A percentile compares a stretch with the other conserved stretches of the same genome.
These are phyloP conservation scores for Steinernema feltiae DNA, from an alignment of 1,140 invertebrate genomes.

Conservation along the genomic window DNA sequence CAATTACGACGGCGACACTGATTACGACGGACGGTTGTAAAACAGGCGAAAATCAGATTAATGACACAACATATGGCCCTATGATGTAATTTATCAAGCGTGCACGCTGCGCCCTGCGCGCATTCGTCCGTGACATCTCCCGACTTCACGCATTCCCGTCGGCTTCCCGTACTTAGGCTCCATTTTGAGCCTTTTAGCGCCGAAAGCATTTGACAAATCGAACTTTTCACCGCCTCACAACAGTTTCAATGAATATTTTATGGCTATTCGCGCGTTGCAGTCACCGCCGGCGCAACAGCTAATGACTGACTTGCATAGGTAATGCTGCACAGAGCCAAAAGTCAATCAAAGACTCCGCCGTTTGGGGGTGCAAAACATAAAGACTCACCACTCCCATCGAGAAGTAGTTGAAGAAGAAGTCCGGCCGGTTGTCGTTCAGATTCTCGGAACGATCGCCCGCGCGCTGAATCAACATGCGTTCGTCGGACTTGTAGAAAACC, in stretches of 20 bases:
- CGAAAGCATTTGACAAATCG: conserved; percentile 3
- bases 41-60: conserved; percentile 5
- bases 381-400: conserved; percentile 51
- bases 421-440: conserved; percentile 32
- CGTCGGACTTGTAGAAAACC: conserved; percentile 56
- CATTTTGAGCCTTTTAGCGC: not conserved
- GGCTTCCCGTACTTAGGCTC: not conserved
- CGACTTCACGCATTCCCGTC: not conserved
- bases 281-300: not conserved
- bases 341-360: too few species aligned
- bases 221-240: not conserved
- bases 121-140: not conserved
- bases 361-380: not conserved
- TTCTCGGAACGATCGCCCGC: conserved; percentile 18
- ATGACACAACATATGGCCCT: conserved; percentile 6
- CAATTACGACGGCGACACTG: not conserved
- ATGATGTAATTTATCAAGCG: conserved; percentile 12
- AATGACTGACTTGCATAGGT: conserved; percentile 14
- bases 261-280: not conserved
- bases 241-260: conserved; percentile 9
- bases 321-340: too few species aligned
- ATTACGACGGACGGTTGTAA: not conserved
- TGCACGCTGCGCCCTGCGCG: not conserved
- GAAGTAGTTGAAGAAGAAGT: conserved; percentile 58
- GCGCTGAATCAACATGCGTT: conserved; percentile 57